Evolutionary conservation across 2,113 vertebrate genomes (phyloP).

Genomic region (Psephotus haematonotus): DNA sequence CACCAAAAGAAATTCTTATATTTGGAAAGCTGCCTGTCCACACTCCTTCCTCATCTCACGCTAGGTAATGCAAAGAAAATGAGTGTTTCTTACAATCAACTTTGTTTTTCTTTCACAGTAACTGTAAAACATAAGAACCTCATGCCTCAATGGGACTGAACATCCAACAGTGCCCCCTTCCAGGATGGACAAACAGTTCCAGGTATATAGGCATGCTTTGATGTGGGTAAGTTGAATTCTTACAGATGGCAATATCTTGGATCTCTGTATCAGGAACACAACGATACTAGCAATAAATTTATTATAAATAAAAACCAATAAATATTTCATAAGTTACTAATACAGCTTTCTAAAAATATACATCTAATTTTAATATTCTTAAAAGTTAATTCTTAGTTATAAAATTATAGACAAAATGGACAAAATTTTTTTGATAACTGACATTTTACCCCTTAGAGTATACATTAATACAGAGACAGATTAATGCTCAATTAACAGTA

Average conservation of each 20-base stretch:
- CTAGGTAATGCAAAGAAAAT: not conserved
- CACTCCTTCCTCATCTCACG: not conserved
- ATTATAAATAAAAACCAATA: conserved; percentile 13
- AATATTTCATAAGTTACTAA: not conserved
- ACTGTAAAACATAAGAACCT: not conserved
- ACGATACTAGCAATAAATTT: not conserved
- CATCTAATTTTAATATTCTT: not conserved
- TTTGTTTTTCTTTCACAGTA: not conserved
- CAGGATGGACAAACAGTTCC: not conserved
- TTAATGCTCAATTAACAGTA: not conserved
- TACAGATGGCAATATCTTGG: not conserved
- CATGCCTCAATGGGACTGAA: not conserved
- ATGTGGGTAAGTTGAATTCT: not conserved
- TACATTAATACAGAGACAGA: not conserved
- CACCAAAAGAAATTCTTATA: not conserved
- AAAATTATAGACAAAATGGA: not conserved
- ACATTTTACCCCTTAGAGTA: not conserved
- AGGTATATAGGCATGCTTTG: not conserved
- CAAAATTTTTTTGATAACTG: not conserved
- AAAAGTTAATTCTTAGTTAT: not conserved
- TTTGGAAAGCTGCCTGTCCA: not conserved
- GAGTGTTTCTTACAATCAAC: not conserved
- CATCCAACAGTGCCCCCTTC: not conserved
- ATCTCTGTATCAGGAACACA: not conserved
- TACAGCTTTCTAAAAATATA: conserved; percentile 11